These are phyloP conservation scores for Drosophila quinaria DNA, from an alignment of 2,888 invertebrate genomes.

Conservation along the genomic window DNA sequence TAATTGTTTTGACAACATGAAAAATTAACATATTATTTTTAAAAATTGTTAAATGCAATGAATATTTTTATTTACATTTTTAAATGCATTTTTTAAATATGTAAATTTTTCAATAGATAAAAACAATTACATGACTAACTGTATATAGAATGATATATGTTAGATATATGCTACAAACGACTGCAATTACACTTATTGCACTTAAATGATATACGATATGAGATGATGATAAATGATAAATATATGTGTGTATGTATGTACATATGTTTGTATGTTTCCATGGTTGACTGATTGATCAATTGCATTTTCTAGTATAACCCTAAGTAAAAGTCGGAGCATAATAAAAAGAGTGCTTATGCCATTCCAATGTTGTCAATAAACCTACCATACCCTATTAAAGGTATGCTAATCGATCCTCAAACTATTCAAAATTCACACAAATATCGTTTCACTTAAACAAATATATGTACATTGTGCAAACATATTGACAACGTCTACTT, in stretches of 20 bases:
- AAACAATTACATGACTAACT: too few species aligned
- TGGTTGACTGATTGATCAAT: constrained; percentile 3
- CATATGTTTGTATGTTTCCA: too few species aligned
- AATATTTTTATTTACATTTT: too few species aligned
- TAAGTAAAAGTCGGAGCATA: constrained; percentile 2
- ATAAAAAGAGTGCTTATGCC: constrained; percentile 2
- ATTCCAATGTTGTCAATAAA: constrained; percentile 14
- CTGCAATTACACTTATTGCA: constrained; percentile 8
- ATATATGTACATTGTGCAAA: neutral
- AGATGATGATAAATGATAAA: constrained; percentile 14
- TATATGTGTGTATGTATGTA: neutral
- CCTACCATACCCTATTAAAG: constrained; percentile 10
- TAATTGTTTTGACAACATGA: too few species aligned
- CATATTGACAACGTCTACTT: neutral
- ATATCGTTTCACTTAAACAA: constrained; percentile 21
- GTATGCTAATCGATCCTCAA: constrained; percentile 27
- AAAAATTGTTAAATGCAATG: too few species aligned
- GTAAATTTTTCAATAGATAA: too few species aligned
- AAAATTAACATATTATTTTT: too few species aligned
- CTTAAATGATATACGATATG: constrained; percentile 5
- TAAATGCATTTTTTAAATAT: too few species aligned
- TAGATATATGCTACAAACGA: constrained; percentile 3
- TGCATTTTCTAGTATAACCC: neutral
- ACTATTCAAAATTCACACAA: constrained; percentile 36
- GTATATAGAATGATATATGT: neutral